These are phyloP conservation scores for Tangara arthus DNA, from an alignment of 2,797 vertebrate genomes.

Conservation along the genomic window DNA sequence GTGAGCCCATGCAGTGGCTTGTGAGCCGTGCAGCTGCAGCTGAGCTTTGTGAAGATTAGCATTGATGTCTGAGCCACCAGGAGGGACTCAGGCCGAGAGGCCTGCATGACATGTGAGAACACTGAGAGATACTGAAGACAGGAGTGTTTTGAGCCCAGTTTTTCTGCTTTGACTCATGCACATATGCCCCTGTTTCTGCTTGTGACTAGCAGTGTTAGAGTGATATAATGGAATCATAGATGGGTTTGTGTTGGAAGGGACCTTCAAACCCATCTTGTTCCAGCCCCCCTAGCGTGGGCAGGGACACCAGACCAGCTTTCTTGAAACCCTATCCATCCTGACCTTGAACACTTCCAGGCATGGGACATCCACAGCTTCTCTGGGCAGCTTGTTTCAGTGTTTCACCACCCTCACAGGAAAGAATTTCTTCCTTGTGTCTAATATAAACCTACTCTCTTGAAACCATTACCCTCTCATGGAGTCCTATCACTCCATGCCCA, in stretches of 20 bases:
- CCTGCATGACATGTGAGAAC: not conserved
- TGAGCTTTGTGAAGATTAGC: not conserved
- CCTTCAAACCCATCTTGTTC: not conserved
- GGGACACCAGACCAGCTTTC: not conserved
- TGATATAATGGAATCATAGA: not conserved
- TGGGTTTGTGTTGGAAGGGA: not conserved
- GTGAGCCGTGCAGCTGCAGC: not conserved
- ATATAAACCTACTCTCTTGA: not conserved
- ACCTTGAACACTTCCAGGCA: not conserved
- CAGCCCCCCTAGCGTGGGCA: not conserved
- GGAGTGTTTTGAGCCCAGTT: not conserved
- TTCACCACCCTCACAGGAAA: not conserved
- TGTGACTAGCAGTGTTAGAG: not conserved
- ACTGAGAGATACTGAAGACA: not conserved
- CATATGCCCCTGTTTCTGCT: not conserved
- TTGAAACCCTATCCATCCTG: not conserved
- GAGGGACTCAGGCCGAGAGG: not conserved
- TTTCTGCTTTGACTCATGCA: not conserved
- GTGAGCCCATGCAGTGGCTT: not conserved
- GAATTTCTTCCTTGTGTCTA: not conserved
- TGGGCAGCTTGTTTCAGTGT: not conserved
- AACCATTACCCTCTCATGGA: not conserved
- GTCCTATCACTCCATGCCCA: not conserved
- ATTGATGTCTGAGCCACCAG: not conserved
- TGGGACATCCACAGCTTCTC: not conserved